phyloP scores from a whole-genome alignment of 2,888 invertebrate genomes.

The Leptogaster cylindrica region DNA sequence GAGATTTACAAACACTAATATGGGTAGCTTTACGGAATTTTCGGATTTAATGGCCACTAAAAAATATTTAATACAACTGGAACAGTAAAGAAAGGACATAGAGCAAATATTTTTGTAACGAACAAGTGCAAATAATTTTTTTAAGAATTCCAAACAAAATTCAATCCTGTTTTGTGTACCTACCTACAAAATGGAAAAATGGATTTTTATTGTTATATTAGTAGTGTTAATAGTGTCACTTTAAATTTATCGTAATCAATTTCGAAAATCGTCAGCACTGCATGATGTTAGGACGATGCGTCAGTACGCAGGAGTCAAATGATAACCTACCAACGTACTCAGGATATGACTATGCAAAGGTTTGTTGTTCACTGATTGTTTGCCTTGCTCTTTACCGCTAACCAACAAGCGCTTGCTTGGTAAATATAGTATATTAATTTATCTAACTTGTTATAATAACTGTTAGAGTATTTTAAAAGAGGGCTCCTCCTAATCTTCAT shows the following conservation, averaged over 20 bases:
- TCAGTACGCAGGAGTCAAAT: slow-evolving; percentile 73
- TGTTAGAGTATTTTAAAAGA: no score
- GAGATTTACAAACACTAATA: no score
- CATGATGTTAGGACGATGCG: slow-evolving; percentile 61
- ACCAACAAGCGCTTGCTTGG: background rate
- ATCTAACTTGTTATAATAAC: no score
- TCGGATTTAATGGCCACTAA: background rate
- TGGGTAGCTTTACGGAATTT: slow-evolving; percentile 10
- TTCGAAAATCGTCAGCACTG: background rate
- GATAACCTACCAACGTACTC: slow-evolving; percentile 69
- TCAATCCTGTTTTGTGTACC: slow-evolving; percentile 36
- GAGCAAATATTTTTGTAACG: no score
- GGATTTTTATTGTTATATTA: slow-evolving; percentile 39
- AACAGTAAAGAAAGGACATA: no score
- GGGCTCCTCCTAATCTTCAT: no score
- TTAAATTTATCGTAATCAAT: slow-evolving; percentile 14
- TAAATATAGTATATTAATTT: background rate
- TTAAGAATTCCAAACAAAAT: no score
- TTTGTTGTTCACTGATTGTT: slow-evolving; percentile 8
- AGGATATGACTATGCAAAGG: slow-evolving; percentile 74
- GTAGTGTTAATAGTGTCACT: slow-evolving; percentile 44
- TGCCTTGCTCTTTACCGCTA: background rate
- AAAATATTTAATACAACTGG: no score
- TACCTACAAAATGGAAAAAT: slow-evolving; percentile 28
- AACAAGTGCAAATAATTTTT: no score